Evolutionary conservation across 2,888 invertebrate genomes (phyloP).

Genomic region (Mesorhabditis belari): DNA sequence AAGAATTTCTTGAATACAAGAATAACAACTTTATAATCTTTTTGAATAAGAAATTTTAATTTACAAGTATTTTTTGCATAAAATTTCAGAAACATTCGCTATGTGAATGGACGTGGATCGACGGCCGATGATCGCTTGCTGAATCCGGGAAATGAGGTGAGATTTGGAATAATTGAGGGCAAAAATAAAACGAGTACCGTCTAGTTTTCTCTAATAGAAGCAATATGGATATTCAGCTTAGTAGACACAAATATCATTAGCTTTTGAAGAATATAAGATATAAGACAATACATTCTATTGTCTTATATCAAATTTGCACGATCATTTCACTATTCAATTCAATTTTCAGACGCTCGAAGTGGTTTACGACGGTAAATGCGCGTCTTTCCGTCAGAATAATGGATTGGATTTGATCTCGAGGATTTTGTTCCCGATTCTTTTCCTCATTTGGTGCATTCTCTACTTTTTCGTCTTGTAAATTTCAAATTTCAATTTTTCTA

Average conservation of each 20-base stretch:
- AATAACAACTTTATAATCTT: neutral
- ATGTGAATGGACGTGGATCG: neutral
- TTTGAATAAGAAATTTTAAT: too few species aligned
- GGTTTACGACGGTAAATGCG: slow-evolving; percentile 26
- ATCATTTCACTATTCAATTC: too few species aligned
- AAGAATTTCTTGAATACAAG: neutral
- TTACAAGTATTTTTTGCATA: neutral
- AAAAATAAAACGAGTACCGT: too few species aligned
- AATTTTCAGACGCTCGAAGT: slow-evolving; percentile 16
- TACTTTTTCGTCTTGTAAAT: slow-evolving; percentile 37
- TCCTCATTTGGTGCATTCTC: slow-evolving; percentile 36
- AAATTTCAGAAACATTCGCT: neutral
- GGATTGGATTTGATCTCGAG: slow-evolving; percentile 45
- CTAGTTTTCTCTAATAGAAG: too few species aligned
- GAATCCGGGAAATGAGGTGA: neutral
- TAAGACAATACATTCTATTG: too few species aligned
- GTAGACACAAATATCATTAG: neutral
- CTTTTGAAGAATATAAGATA: too few species aligned
- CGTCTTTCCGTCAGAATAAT: slow-evolving; percentile 31
- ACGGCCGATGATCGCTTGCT: neutral
- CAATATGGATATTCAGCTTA: neutral
- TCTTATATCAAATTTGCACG: too few species aligned
- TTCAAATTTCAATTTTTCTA: neutral
- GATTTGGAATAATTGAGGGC: neutral
- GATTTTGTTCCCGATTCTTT: slow-evolving; percentile 43